phyloP scores from a whole-genome alignment of 2,113 vertebrate genomes.

The Nycticebus coucang region DNA sequence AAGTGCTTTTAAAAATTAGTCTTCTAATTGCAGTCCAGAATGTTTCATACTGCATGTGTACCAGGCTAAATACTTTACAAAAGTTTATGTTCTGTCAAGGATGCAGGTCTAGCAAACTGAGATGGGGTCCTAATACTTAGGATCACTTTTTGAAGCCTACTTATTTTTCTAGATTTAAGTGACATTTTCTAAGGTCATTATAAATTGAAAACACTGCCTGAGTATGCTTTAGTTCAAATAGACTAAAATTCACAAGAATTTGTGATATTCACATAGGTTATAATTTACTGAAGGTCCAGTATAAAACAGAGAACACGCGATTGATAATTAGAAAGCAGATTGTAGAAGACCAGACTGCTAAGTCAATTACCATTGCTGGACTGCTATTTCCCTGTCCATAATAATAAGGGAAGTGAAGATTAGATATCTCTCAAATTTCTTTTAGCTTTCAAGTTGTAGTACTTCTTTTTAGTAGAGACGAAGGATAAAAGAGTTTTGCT shows the following conservation, averaged over 20 bases:
- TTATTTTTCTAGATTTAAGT: conserved; percentile 60
- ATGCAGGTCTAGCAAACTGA: conserved; percentile 50
- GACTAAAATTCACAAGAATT: conserved; percentile 49
- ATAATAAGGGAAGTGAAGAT: background rate
- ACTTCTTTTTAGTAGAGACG: conserved; percentile 2
- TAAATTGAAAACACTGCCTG: conserved; percentile 58
- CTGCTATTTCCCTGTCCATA: background rate
- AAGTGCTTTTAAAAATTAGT: conserved; percentile 78
- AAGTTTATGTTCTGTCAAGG: conserved; percentile 11
- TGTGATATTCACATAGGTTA: background rate
- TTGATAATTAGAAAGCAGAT: background rate
- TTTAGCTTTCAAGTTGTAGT: conserved; percentile 28
- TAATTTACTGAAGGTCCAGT: background rate
- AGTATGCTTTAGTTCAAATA: conserved; percentile 45
- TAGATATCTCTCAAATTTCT: conserved; percentile 35
- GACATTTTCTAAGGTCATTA: conserved; percentile 36
- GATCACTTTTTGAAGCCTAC: conserved; percentile 26
- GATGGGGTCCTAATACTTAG: background rate
- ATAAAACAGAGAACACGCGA: background rate
- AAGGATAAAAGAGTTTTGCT: background rate
- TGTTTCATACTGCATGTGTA: conserved; percentile 22
- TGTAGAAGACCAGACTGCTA: background rate
- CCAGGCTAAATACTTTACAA: conserved; percentile 66
- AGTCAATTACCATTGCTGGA: background rate
- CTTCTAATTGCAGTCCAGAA: conserved; percentile 68